Evolutionary conservation across 2,797 vertebrate genomes (phyloP).

Genomic region (Lithobates pipiens): DNA sequence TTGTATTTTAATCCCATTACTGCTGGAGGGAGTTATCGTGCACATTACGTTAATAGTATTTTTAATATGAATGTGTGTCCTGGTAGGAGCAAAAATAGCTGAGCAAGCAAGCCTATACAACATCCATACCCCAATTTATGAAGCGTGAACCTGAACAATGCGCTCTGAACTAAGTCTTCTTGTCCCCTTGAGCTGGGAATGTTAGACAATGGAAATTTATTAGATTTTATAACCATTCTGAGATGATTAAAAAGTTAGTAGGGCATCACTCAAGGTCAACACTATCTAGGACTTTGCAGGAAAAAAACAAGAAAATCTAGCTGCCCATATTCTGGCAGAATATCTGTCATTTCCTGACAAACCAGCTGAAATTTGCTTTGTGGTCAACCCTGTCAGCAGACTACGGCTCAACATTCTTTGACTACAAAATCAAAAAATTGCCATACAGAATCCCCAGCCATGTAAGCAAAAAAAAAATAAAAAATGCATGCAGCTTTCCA

Average conservation of each 20-base stretch:
- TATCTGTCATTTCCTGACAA: no score
- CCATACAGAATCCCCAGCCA: no score
- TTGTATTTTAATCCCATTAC: conserved; percentile 31
- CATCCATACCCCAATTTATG: conserved; percentile 46
- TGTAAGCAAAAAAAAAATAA: no score
- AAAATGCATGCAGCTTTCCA: no score
- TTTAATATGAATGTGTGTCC: conserved; percentile 33
- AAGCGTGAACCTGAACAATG: conserved; percentile 38
- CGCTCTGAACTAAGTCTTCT: not conserved
- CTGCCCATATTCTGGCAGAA: no score
- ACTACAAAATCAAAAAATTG: no score
- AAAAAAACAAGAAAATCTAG: not conserved
- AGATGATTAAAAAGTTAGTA: not conserved
- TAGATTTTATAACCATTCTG: not conserved
- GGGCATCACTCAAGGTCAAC: not conserved
- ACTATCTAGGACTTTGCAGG: not conserved
- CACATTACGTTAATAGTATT: conserved; percentile 42
- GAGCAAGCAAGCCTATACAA: conserved; percentile 31
- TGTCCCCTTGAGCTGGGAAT: conserved; percentile 6
- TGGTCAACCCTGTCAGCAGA: no score
- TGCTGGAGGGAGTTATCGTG: conserved; percentile 14
- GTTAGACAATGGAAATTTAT: conserved; percentile 9
- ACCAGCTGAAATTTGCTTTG: no score
- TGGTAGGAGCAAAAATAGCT: conserved; percentile 14
- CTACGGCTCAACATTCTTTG: no score